Conservation (phyloP, 2,888 invertebrate genomes). For the Metacarcinus magister region DNA sequence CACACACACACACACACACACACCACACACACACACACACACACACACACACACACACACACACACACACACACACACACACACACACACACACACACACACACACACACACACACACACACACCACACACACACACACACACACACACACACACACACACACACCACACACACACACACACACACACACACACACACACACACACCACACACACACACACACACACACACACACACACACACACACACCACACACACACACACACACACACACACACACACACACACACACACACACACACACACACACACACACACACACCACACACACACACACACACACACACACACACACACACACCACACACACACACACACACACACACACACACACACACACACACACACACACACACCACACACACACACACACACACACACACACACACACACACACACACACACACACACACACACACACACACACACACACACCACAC, state of each 20-base stretch:
- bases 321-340: not conserved
- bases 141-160: not conserved
- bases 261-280: not conserved
- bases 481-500: not conserved
- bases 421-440: not conserved
- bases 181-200: not conserved
- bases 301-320: not conserved
- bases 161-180: not conserved
- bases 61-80: not conserved
- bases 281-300: not conserved
- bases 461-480: not conserved
- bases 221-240: not conserved
- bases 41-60: not conserved
- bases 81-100: not conserved
- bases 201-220: not conserved
- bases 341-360: not conserved
- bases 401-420: not conserved
- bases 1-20: not conserved
- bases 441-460: not conserved
- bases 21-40: not conserved
- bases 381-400: not conserved
- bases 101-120: not conserved
- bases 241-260: not conserved
- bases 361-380: not conserved
- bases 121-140: not conserved